Percentiles rank a stretch among this genome's conserved stretches.
Evolutionary conservation across 2,113 vertebrate species (phyloP).

Genomic region (Sterna hirundo): DNA sequence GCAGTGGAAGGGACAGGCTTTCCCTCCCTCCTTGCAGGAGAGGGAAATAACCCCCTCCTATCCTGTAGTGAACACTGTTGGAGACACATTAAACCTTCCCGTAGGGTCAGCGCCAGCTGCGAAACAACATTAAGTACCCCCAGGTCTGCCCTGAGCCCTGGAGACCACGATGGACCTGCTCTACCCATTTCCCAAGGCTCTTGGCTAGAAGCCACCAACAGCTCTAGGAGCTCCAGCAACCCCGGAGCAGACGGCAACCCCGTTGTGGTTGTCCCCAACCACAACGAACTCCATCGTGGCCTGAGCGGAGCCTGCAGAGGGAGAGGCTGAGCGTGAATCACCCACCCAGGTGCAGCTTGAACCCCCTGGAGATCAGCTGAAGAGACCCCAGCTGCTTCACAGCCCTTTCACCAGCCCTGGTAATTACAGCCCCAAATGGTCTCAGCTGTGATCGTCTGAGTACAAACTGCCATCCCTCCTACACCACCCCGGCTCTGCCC

Average conservation of each 20-base stretch:
- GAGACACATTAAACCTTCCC: background rate
- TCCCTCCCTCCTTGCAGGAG: background rate
- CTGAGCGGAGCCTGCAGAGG: background rate
- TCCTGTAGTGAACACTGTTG: background rate
- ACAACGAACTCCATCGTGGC: background rate
- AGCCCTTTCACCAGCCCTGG: background rate
- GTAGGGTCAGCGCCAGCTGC: background rate
- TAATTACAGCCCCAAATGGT: background rate
- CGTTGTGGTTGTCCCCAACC: background rate
- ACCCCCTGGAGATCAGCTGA: background rate
- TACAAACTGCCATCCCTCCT: background rate
- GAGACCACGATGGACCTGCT: background rate
- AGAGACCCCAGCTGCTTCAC: background rate
- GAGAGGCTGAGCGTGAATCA: fast-evolving
- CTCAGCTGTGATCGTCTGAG: background rate
- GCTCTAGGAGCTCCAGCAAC: background rate
- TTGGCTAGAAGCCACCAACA: background rate
- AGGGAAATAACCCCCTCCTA: background rate
- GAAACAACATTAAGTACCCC: background rate
- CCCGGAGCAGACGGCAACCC: background rate
- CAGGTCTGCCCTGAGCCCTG: background rate
- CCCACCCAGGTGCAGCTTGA: fast-evolving
- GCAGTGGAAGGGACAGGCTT: background rate
- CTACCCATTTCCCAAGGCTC: too few relatives aligned
- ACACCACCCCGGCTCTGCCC: background rate